phyloP scores from a whole-genome alignment of 2,797 vertebrate genomes.

The Protosalanx chinensis region DNA sequence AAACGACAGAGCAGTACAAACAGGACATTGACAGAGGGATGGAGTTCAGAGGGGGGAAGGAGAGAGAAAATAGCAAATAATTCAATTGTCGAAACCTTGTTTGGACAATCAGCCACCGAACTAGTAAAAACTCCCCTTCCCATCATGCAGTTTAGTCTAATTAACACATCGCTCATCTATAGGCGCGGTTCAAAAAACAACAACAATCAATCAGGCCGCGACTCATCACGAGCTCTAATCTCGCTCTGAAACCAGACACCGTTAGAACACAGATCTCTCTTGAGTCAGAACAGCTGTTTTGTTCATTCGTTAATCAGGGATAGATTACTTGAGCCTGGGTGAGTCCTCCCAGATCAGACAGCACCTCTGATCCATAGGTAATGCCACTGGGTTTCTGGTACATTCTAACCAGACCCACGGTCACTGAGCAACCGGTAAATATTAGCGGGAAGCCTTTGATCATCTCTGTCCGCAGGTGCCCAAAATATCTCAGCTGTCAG shows the following conservation, averaged over 20 bases:
- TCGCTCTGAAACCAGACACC: background rate
- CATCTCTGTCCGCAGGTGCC: slow-evolving; percentile 17
- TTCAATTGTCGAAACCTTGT: too few relatives aligned
- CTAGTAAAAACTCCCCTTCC: background rate
- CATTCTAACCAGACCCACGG: slow-evolving; percentile 18
- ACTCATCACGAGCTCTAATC: background rate
- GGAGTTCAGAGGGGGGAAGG: background rate
- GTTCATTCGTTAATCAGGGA: slow-evolving; percentile 46
- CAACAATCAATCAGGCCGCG: background rate
- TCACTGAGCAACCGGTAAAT: slow-evolving; percentile 58
- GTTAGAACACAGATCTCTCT: slow-evolving; percentile 29
- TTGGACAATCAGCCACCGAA: background rate
- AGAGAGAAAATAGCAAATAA: background rate
- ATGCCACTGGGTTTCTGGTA: slow-evolving; percentile 6
- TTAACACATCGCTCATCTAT: background rate
- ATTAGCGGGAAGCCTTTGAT: slow-evolving; percentile 25
- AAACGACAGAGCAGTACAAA: background rate
- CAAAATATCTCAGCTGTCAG: slow-evolving; percentile 11
- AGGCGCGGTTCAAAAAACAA: background rate
- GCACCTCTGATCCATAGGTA: slow-evolving; percentile 15
- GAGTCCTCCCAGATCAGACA: slow-evolving; percentile 35
- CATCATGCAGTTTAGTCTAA: background rate
- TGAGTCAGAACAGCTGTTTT: slow-evolving; percentile 3
- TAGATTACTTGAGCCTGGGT: slow-evolving; percentile 13
- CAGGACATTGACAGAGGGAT: background rate